These are phyloP conservation scores for Haemorhous mexicanus DNA, from an alignment of 2,113 vertebrate genomes.

Conservation along the genomic window DNA sequence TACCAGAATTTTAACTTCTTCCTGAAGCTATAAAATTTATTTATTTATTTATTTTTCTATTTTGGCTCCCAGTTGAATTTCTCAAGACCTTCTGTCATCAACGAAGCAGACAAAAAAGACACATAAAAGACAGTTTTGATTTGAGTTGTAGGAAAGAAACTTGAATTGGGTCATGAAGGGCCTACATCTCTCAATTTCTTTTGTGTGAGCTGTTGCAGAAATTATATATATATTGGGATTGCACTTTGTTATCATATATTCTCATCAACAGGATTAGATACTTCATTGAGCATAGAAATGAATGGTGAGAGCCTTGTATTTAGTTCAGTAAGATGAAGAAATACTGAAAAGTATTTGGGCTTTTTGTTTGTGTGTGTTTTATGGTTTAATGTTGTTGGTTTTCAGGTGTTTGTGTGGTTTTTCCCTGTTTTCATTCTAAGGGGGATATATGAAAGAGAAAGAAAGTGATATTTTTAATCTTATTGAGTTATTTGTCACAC, in stretches of 20 bases:
- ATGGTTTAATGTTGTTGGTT: accelerated
- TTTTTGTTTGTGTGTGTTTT: not conserved
- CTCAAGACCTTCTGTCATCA: not conserved
- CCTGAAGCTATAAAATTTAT: not conserved
- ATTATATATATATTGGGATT: not conserved
- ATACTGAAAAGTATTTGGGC: not conserved
- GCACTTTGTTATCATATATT: not conserved
- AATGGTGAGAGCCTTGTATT: accelerated
- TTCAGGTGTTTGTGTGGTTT: not conserved
- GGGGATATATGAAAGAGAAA: not conserved
- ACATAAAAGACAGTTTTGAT: not conserved
- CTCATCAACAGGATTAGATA: not conserved
- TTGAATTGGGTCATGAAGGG: not conserved
- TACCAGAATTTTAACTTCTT: not conserved
- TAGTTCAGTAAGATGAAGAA: not conserved
- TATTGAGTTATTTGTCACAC: not conserved
- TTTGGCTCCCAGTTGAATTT: not conserved
- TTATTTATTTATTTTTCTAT: not conserved
- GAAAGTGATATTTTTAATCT: not conserved
- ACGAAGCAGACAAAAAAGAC: not conserved
- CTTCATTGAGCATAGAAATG: not conserved
- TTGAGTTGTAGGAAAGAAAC: not conserved
- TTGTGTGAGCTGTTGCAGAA: not conserved
- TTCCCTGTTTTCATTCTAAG: not conserved
- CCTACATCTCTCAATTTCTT: not conserved